Evolutionary conservation across 2,888 invertebrate genomes (phyloP).

Genomic region (Agrochola lota): DNA sequence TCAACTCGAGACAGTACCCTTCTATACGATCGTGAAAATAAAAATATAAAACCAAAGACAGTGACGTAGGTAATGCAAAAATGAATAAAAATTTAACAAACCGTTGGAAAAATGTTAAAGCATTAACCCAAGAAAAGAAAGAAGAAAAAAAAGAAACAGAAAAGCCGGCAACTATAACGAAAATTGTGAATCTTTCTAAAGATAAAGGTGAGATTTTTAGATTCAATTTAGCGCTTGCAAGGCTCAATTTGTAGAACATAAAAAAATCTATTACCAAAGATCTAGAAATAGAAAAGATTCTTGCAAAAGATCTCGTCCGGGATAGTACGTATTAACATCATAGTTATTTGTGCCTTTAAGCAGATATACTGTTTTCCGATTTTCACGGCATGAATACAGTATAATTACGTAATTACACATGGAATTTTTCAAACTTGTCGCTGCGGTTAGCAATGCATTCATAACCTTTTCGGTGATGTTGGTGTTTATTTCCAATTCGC

Average conservation of each 20-base stretch:
- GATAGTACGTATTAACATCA: no score
- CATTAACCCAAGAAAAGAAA: slow-evolving; percentile 73
- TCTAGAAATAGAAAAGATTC: not conserved
- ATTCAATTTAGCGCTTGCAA: slow-evolving; percentile 52
- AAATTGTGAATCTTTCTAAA: slow-evolving; percentile 76
- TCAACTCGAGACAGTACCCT: slow-evolving; percentile 54
- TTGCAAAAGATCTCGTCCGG: not conserved
- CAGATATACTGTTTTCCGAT: not conserved
- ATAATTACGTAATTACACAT: not conserved
- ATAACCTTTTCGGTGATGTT: not conserved
- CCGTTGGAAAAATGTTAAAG: slow-evolving; percentile 84
- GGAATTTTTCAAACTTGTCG: not conserved
- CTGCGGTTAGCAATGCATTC: not conserved
- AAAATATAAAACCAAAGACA: slow-evolving; percentile 28
- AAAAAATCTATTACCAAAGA: not conserved
- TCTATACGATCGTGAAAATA: slow-evolving; percentile 37
- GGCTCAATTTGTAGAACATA: slow-evolving; percentile 46
- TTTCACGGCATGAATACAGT: not conserved
- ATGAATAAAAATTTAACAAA: slow-evolving; percentile 79
- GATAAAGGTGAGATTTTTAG: slow-evolving; percentile 78
- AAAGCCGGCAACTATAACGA: slow-evolving; percentile 71
- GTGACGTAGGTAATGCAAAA: slow-evolving; percentile 60
- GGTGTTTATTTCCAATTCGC: not conserved
- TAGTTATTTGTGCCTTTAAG: not conserved
- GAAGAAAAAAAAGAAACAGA: slow-evolving; percentile 65